Conservation (phyloP, 2,113 vertebrate genomes). For the Cathartes aura region DNA sequence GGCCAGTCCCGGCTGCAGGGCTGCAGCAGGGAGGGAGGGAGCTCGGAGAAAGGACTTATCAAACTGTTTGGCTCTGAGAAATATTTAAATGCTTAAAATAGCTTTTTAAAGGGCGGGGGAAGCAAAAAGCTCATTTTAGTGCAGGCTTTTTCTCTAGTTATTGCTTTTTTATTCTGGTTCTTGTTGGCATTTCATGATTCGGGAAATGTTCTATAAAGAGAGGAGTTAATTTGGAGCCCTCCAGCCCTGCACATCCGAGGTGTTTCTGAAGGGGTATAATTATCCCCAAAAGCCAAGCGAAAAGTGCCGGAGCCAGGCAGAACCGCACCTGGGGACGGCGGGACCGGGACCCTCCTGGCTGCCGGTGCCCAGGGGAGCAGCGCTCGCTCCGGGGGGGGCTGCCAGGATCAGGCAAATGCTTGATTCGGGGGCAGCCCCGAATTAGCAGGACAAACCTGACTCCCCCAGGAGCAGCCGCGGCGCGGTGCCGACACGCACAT, state of each 20-base stretch:
- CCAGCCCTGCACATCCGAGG: background rate
- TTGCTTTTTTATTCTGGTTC: background rate
- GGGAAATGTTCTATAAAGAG: background rate
- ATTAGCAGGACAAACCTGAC: accelerated
- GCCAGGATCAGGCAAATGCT: background rate
- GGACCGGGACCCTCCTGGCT: background rate
- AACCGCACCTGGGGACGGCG: background rate
- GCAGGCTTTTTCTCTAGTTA: background rate
- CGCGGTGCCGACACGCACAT: accelerated
- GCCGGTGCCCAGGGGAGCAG: background rate
- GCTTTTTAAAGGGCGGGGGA: background rate
- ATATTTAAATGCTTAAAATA: background rate
- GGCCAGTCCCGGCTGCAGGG: background rate
- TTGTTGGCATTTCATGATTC: background rate
- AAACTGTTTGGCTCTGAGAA: background rate
- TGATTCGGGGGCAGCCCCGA: background rate
- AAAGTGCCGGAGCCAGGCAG: background rate
- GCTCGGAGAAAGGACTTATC: background rate
- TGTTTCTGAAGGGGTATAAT: background rate
- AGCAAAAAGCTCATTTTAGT: background rate
- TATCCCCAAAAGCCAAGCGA: background rate
- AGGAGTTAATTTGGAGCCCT: background rate
- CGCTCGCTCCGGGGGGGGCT: accelerated
- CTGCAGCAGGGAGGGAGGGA: background rate
- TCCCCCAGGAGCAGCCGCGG: background rate